phyloP scores from a whole-genome alignment of 2,888 invertebrate genomes.

The Lithophane socia region DNA sequence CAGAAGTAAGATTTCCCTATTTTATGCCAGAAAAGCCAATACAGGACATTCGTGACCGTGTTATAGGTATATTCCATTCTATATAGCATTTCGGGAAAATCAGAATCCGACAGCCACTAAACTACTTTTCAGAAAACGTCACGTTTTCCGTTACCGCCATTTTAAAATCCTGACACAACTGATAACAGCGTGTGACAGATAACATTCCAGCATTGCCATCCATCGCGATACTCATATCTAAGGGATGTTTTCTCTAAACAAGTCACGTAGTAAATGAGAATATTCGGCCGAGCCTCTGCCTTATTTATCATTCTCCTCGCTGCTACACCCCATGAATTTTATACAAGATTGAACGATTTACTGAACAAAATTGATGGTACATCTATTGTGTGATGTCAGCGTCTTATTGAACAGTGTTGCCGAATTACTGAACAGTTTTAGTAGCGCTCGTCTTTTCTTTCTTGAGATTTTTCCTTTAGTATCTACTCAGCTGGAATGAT shows the following conservation, averaged over 20 bases:
- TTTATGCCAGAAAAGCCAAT: neutral
- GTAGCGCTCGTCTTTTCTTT: conserved; percentile 50
- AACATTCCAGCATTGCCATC: conserved; percentile 80
- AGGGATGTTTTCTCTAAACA: conserved; percentile 87
- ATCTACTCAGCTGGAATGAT: conserved; percentile 54
- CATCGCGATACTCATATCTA: conserved; percentile 87
- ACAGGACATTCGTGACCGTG: neutral
- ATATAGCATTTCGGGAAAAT: neutral
- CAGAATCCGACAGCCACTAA: neutral
- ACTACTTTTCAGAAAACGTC: neutral
- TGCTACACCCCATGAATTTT: conserved; percentile 90
- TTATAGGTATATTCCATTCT: neutral
- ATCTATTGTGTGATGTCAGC: conserved; percentile 87
- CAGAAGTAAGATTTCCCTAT: neutral
- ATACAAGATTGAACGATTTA: conserved; percentile 91
- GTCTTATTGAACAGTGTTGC: conserved; percentile 80
- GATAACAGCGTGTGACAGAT: conserved; percentile 86
- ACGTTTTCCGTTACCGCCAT: conserved; percentile 13
- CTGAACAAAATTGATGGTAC: conserved; percentile 89
- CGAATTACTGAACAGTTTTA: conserved; percentile 68
- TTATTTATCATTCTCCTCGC: conserved; percentile 90
- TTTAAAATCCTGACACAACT: conserved; percentile 60
- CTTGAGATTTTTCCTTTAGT: conserved; percentile 50
- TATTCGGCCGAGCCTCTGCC: conserved; percentile 89
- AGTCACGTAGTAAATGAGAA: conserved; percentile 91